Base-by-base conservation (phyloP, 2,113 vertebrate species). In the Leptodactylus fuscus region DNA sequence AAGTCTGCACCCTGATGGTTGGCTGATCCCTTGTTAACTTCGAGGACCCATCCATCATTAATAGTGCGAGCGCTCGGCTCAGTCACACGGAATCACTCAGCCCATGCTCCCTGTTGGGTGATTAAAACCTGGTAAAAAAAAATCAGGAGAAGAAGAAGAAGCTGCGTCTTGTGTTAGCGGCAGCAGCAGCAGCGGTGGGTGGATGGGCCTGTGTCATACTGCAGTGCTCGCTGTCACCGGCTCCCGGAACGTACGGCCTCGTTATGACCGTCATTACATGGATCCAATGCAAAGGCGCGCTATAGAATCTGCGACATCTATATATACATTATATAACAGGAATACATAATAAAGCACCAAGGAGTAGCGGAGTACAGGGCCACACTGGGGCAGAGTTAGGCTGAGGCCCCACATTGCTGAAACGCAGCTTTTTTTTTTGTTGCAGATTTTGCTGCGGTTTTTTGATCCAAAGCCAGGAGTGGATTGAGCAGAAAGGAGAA, bases 71-170 rank as follows among this genome's bases (percentile, higher is more conserved):
- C 62, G 81, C 69, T 83, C 81, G 49, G 60, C 81, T 27, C 51
- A 75, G 38, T 60, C 81, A 75, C 53, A 75, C 70, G 75, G 69
- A 83, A 74, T 73, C 67, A 82, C 67, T 71, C 81, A 83, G 70
- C 69, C 70, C 70, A 83, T 53, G 70, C 81, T 83, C 71, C 49
- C 70, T 74, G 18, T 75, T 51, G 38, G 38, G 38, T 83, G 49
- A 83, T 83, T 83, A 75, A 83, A 75, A 75, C 51, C 51, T 71
- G 70, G 69, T 75, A 75, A 75, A 75, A 41, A 38, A 78, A 53
- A 20, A 55, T 5, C 5, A n/a, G 20, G 3, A 32, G 27, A 5
- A 34, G 62, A 16, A 32, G 62, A 67, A 51, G 34, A 34, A 75
- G 20, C 53, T 9, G 69, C 60, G 29, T 34, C 51, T n/a, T n/a